Evolutionary conservation across 2,113 vertebrate genomes (phyloP), one percentile per base, ranked within the genome.

Genomic region (Uria lomvia): DNA sequence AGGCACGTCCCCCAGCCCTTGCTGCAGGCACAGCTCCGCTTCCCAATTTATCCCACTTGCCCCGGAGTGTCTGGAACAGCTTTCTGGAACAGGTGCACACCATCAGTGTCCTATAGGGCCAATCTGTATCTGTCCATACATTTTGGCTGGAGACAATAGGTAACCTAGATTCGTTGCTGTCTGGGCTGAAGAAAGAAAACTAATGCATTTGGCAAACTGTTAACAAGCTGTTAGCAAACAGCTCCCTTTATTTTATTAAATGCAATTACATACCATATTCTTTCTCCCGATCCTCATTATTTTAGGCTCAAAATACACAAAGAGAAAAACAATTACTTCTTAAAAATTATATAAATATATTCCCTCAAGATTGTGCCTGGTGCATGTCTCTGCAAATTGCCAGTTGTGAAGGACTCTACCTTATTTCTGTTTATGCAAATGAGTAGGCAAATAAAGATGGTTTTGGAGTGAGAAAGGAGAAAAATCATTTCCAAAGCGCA

Each of bases 21-120:
- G 15, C 56, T 45, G 12, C 43, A 49, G 34, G 20, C 23, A 16
- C 3, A 8, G 24, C 22, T 36, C 36, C 2, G 3, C 53, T 83
- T 78, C 53, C 67, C 50, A 38, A 38, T 71, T 65, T 50, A 50
- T 95, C 42, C 43, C 43, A 12, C 34, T 65, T 1, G 0, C 7
- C 40, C 26, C 42, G 34, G 36, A 76, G 66, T 26, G 20, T 42
- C 66, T 95, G 88, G 53, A 93, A n/a, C 66, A 95, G 58, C 74
- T 79, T 93, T 82, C 73, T 76, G 74, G 82, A 94, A 53, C 94
- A 92, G 86, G 47, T 92, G 86, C 63, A n/a, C 18, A 11, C 62
- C 50, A 74, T n/a, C 9, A 16, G 50, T 58, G n/a, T 60, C 79
- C 83, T 88, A 4, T 23, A 77, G 63, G 21, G 55, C 50, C 62